phyloP scores from a whole-genome alignment of 2,113 vertebrate species.

The Mastomys natalensis region DNA sequence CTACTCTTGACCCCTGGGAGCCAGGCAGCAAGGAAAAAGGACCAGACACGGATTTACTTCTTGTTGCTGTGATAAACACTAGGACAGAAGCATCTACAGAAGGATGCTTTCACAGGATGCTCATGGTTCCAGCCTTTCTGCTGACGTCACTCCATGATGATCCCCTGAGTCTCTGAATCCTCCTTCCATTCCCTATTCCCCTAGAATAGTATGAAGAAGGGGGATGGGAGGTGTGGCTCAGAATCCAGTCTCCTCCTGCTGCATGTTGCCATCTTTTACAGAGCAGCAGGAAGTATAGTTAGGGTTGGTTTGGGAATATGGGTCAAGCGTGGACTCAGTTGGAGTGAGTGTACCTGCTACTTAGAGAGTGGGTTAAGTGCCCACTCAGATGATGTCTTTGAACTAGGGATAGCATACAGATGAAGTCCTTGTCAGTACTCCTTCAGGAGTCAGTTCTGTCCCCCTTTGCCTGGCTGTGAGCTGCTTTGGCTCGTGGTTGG shows the following conservation, averaged over 20 bases:
- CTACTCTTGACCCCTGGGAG: background rate
- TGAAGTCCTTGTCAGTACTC: too few relatives aligned
- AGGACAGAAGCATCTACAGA: background rate
- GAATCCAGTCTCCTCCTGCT: accelerated
- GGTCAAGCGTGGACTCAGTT: background rate
- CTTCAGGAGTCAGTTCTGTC: background rate
- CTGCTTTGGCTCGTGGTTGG: background rate
- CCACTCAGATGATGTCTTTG: background rate
- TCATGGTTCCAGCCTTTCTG: background rate
- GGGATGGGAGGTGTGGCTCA: accelerated
- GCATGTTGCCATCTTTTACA: accelerated
- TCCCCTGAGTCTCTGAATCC: background rate
- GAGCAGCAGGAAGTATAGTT: background rate
- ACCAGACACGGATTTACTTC: background rate
- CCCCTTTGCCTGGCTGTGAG: background rate
- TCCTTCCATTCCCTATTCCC: accelerated
- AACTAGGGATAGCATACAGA: background rate
- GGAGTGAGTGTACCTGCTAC: background rate
- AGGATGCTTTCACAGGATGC: background rate
- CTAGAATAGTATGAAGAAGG: accelerated
- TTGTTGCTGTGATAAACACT: background rate
- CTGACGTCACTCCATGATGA: background rate
- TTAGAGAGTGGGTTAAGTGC: background rate
- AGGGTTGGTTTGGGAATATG: background rate
- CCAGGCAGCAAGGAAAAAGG: background rate